Base-by-base conservation (phyloP, 2,888 invertebrate genomes). In the Drosophila mercatorum region DNA sequence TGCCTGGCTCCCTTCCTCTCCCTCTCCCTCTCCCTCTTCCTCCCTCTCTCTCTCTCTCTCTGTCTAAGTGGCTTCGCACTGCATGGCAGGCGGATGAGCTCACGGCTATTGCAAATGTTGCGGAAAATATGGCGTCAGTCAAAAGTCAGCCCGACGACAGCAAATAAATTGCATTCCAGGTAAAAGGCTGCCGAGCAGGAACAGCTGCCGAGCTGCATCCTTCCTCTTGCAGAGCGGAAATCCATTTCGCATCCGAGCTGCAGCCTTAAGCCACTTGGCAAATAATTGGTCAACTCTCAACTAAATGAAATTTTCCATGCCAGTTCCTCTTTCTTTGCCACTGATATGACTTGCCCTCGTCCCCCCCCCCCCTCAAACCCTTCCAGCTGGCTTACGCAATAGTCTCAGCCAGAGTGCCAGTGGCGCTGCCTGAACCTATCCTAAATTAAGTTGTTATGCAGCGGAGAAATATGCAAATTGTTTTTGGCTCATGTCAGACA, bases 401-500 rank as follows among this genome's bases (percentile, higher is more conserved):
- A 55, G 40, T 53, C 43, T 41, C 72, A 41, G 40, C 38, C 59
- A 7, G n/a, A 28, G 44, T 41, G 17, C 31, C 28, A 28, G 28
- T 38, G 52, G 38, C 12, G 62, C 14, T 31, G 44, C 62, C 52
- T 46, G 58, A 66, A 56, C 47, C 72, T 86, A 86, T 85, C 75
- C 83, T 81, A 91, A 91, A 91, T 91, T 87, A 91, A 91, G 91
- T 91, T 91, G 91, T 91, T 91, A 91, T 87, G 90, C 90, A 85
- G 80, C 81, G 73, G 81, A 81, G 86, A 75, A 87, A 89, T 91
- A 91, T 91, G 91, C 90, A 91, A 91, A 91, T 91, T 91, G 91
- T 91, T 91, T 91, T 90, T 79, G 90, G 83, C 89, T 91, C 91
- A 91, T 91, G 91, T 91, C 90, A 91, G 91, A 91, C 89, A 83